phyloP scores from a whole-genome alignment of 1,140 invertebrate genomes.

The Trinorchestia longiramus region DNA sequence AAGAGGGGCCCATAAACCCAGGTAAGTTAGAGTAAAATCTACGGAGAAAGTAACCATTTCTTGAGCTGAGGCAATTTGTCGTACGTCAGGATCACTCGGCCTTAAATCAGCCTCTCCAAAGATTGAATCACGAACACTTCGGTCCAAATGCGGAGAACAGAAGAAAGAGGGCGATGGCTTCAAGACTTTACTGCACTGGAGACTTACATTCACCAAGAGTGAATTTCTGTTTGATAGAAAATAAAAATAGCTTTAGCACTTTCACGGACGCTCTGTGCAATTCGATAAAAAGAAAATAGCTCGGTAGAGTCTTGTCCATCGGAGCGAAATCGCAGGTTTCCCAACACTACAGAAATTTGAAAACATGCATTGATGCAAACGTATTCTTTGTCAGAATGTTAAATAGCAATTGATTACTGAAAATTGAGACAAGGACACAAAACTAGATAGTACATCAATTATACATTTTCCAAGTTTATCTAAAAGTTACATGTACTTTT shows the following conservation, averaged over 20 bases:
- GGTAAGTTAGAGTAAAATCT: constrained; percentile 36
- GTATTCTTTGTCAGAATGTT: not conserved
- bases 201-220: not conserved
- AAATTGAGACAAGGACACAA: not conserved
- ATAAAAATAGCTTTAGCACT: not conserved
- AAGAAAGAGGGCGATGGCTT: constrained; percentile 2
- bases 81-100: constrained; percentile 43
- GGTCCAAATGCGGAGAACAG: not conserved
- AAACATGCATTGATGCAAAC: not conserved
- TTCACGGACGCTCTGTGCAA: not conserved
- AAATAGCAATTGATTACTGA: not conserved
- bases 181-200: not conserved
- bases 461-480: not conserved
- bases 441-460: not conserved
- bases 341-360: not conserved
- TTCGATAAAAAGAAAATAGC: not conserved
- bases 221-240: not conserved
- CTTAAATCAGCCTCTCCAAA: constrained; percentile 48
- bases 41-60: constrained; percentile 44
- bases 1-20: not conserved
- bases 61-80: constrained; percentile 44
- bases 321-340: not conserved
- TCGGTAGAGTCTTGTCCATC: not conserved
- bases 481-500: not conserved
- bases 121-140: constrained; percentile 48